A percentile compares a stretch with the other conserved stretches of the same genome.
These are phyloP conservation scores for Heliconius congener DNA, from an alignment of 1,140 invertebrate genomes.

Conservation along the genomic window DNA sequence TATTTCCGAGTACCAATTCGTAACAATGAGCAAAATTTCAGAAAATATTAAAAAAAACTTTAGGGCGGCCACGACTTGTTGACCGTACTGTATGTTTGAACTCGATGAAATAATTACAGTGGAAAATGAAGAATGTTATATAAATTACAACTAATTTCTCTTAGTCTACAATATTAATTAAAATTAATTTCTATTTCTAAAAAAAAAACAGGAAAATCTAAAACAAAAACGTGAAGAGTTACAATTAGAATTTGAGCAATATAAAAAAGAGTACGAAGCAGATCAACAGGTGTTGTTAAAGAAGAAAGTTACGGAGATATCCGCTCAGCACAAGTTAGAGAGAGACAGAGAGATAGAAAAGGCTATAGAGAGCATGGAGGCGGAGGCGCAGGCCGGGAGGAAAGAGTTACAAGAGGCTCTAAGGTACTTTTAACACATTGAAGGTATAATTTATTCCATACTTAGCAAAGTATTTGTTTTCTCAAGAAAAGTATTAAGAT, in stretches of 20 bases:
- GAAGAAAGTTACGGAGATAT: slow-evolving; percentile 73
- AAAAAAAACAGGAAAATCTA: slow-evolving; percentile 56
- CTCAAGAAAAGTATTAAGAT: too few relatives aligned
- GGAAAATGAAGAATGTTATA: too few relatives aligned
- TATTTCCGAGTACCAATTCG: too few relatives aligned
- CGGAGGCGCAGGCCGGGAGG: slow-evolving; percentile 72
- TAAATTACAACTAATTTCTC: too few relatives aligned
- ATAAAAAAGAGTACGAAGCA: slow-evolving; percentile 68
- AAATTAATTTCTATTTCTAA: not conserved
- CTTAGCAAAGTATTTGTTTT: too few relatives aligned
- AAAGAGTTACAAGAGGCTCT: slow-evolving; percentile 76
- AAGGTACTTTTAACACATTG: slow-evolving; percentile 40
- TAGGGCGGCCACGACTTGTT: too few relatives aligned
- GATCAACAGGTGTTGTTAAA: slow-evolving; percentile 68
- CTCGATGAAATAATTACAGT: too few relatives aligned
- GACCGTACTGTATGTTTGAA: too few relatives aligned
- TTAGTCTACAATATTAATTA: too few relatives aligned
- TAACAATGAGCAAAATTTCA: too few relatives aligned
- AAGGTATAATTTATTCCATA: too few relatives aligned
- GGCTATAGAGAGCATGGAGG: slow-evolving; percentile 78
- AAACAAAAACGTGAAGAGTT: slow-evolving; percentile 62
- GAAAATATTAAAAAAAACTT: too few relatives aligned
- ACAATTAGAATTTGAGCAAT: slow-evolving; percentile 62
- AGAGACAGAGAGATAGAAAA: slow-evolving; percentile 78
- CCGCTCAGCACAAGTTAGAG: slow-evolving; percentile 69